Evolutionary conservation across 2,113 vertebrate species (phyloP).

Genomic region (Hymenochirus boettgeri): DNA sequence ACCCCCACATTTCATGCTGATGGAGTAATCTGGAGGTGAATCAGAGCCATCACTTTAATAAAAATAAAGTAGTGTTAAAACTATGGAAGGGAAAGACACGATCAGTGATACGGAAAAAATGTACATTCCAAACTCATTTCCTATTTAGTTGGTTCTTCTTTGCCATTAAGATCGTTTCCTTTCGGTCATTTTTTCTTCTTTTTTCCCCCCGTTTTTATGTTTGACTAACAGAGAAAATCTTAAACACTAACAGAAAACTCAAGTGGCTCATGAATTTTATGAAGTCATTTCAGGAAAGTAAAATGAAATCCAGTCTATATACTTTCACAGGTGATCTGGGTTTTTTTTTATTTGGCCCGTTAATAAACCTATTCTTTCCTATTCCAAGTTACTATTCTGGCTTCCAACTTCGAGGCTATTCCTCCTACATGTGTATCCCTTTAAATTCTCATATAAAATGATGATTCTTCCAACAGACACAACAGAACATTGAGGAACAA

Average conservation of each 20-base stretch:
- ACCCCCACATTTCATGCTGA: constrained; percentile 36
- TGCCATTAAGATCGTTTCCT: constrained; percentile 8
- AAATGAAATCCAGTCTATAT: neutral
- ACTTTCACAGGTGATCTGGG: neutral
- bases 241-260: neutral
- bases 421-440: neutral
- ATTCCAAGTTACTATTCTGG: neutral
- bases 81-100: constrained; percentile 33
- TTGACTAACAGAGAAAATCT: constrained; percentile 1
- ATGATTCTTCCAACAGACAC: too few relatives aligned
- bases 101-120: constrained; percentile 33
- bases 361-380: constrained; percentile 1
- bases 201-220: neutral
- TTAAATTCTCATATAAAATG: too few relatives aligned
- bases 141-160: constrained; percentile 27
- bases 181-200: neutral
- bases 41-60: constrained; percentile 35
- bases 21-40: constrained; percentile 34
- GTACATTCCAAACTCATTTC: constrained; percentile 24
- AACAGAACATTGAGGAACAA: too few relatives aligned
- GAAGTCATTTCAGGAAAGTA: neutral
- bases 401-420: neutral
- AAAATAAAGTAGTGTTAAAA: constrained; percentile 31
- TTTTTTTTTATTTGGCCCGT: neutral
- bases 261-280: neutral